Base-by-base conservation (phyloP, 1,140 invertebrate species). In the Drosophila nikananu region DNA sequence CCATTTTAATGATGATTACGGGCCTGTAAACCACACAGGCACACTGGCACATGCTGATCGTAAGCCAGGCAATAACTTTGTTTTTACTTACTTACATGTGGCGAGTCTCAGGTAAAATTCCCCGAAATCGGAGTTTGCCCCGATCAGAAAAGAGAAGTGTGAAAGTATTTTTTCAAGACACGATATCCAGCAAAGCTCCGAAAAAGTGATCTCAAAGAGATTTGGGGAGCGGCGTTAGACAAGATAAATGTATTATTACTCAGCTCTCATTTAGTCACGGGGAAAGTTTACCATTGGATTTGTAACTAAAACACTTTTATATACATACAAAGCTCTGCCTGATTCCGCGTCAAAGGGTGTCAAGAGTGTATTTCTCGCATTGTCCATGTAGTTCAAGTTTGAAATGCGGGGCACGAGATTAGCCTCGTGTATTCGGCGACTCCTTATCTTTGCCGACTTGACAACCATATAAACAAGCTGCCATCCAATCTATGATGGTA, bases 371-470 rank as follows among this genome's bases (percentile, higher is more conserved):
- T 30, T 25, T 64, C 42, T 10, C 27, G 57, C 12, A 68, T 67
- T 13, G 35, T 35, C 21, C 19, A 12, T 32, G 9, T 35, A 23
- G 46, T 71, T 71, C 65, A 73, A 74, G 54, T 74, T 74, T 44
- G 52, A 44, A 30, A 30, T 70, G 55, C 32, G 51, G 23, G 35
- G n/a, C 44, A 51, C 9, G n/a, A 25, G 71, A 61, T 73, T 44
- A 73, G 68, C n/a, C 44, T 32, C 2, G 48, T 32, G 19, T 52
- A 15, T 64, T 51, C 37, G 44, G 19, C 25, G 17, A 3, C 63
- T 23, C 27, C 66, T 73, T 73, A 73, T 73, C 70, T 39, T 19
- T 27, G 44, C 27, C 27, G 65, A 41, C 66, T 60, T 57, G 70
- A 42, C 70, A 60, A 72, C 54, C 21, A 42, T 23, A 73, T 25